Evolutionary conservation across 2,797 vertebrate genomes (phyloP), one percentile per base, ranked within the genome.

Genomic region (Schizopygopsis malacanthus): DNA sequence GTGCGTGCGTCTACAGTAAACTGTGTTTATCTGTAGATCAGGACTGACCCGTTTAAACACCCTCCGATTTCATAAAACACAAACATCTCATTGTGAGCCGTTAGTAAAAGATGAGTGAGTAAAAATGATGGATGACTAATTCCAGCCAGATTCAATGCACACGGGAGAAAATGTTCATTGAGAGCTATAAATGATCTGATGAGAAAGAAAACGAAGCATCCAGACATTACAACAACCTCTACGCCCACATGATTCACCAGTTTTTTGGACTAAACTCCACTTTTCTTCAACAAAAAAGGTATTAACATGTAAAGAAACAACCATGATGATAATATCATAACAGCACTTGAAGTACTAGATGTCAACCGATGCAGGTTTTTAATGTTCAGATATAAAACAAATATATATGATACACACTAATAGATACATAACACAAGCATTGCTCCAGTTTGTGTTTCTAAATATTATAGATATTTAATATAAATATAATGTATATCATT

Each of bases 1-100:
- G 1, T 28, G 28, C 1, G n/a, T 16, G 43, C 13, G 15, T 18
- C 75, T 16, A n/a, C 39, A 91, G 94, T 92, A 28, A 83, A 83
- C 13, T 28, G 22, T 61, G 72, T 11, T 75, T 70, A 76, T 71
- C 50, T 63, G 41, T 45, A 9, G 22, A 67, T 63, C 67, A 39
- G 11, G 73, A 59, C 28, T 18, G 52, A 83, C 77, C 47, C 22
- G 4, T 18, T 2, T 63, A 69, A 28, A 67, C 72, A 41, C 78
- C 37, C 79, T 73, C 39, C 25, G 59, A 28, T 56, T 78, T 75
- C 72, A 76, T 69, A 61, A 79, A 45, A 8, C 37, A 71, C 9
- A 39, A 33, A 33, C 28, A 33, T 33, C 47, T 43, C 56, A 47
- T 10, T 37, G 47, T n/a, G 6, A 13, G 59, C 11, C 22, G 25